Evolutionary conservation across 2,113 vertebrate genomes (phyloP), one percentile per base, ranked within the genome.

Genomic region (Struthidea cinerea): DNA sequence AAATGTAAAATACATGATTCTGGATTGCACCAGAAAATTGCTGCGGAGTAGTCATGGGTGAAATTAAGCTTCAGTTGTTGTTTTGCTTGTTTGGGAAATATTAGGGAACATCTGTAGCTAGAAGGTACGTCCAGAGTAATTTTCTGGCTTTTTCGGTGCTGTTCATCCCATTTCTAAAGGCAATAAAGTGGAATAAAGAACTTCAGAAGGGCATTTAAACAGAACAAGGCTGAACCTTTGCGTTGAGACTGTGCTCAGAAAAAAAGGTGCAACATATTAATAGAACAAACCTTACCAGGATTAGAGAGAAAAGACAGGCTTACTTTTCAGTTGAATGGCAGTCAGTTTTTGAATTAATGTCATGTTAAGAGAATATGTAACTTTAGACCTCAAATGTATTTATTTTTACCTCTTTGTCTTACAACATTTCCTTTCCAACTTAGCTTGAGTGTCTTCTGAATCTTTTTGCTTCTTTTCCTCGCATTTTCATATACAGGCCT

Each of bases 391-490:
- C 50, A 80, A 85, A 94, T 70, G 1, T 41, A 86, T 90, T 95
- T 91, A 83, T 91, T 90, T 95, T 93, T 89, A 52, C 23, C 39
- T 93, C 42, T 86, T 88, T 96, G 28, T 89, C 78, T 95, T 89
- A 75, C 6, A 9, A 46, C 53, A 67, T 85, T 80, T 91, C 32
- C 90, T 89, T 83, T 93, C 70, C 13, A 57, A 10, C 42, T 76
- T 87, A 76, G 33, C 49, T 75, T 63, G 60, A 84, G 53, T 21
- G 10, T 64, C 32, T 91, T 91, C 53, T 79, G 46, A 82, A 56
- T 53, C 15, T 59, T 87, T 93, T 81, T 87, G n/a, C 47, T 64
- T 73, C 24, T 76, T 87, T 80, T 85, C 32, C 33, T 69, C n/a
- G 30, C 39, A 11, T 77, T 80, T 91, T 90, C 42, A 26, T 65